Base-by-base conservation (phyloP, 2,888 invertebrate species). In the Loripinus fragilis region DNA sequence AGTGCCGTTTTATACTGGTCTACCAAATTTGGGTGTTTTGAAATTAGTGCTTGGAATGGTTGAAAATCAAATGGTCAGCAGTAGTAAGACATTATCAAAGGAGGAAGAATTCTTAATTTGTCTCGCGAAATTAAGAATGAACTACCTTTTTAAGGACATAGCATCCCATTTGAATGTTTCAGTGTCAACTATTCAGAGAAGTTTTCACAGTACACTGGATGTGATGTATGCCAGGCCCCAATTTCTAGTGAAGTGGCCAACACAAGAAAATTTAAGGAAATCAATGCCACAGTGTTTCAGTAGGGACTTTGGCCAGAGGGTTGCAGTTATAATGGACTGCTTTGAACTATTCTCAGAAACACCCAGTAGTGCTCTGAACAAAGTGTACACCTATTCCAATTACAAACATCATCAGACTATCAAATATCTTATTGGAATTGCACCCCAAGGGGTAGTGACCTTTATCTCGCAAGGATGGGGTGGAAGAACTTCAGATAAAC, bases 391-490 rank as follows among this genome's bases (percentile, higher is more conserved):
- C n/a, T n/a, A n/a, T n/a, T n/a, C n/a, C n/a, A n/a, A n/a, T n/a
- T n/a, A n/a, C n/a, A n/a, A n/a, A n/a, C n/a, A n/a, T n/a, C n/a
- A n/a, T n/a, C n/a, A n/a, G n/a, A n/a, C n/a, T n/a, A n/a, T n/a
- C n/a, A 88, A 87, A 60, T 87, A 81, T 71, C 71, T 88, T 35
- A 86, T 87, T 50, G 86, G 82, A 17, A 85, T 89, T n/a, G 38
- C 81, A 3, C 87, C 87, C 0, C 85, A 86, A 69, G 88, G 84
- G 15, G 35, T 64, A 17, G 78, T 87, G 28, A 73, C 76, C 10
- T 89, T 85, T 67, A 78, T 89, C 25, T 88, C 85, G 25, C 76
- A 82, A 50, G 85, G 81, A 8, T 89, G 83, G 85, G 88, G 87
- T 55, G 89, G 88, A 2, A 71, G 85, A 45, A 67, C 79, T 0